Conservation (phyloP, 2,888 invertebrate genomes). For the Dolomedes plantarius region DNA sequence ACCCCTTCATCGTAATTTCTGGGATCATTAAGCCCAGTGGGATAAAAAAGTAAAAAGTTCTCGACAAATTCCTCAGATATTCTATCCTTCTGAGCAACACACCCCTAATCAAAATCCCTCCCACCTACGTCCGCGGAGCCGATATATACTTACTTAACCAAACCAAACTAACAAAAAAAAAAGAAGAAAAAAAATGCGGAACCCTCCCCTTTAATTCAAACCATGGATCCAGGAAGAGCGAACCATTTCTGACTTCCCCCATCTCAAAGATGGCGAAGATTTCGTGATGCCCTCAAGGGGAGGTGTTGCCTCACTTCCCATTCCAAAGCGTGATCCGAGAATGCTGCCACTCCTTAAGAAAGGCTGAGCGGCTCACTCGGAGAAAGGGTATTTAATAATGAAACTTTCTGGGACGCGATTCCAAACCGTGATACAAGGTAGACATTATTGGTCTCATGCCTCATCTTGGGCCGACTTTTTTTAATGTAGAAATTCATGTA, state of each 20-base stretch:
- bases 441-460: conserved; percentile 15
- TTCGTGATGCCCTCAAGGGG: conserved; percentile 1
- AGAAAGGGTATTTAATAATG: conserved; percentile 6
- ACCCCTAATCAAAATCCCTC: conserved; percentile 16
- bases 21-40: background rate
- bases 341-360: background rate
- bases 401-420: background rate
- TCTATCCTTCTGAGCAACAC: background rate
- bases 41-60: background rate
- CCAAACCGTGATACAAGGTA: background rate
- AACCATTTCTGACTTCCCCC: background rate
- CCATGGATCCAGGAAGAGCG: background rate
- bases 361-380: background rate
- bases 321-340: background rate
- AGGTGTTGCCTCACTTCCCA: conserved; percentile 3
- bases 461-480: no score
- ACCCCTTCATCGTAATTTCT: background rate
- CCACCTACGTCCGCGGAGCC: background rate
- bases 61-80: conserved; percentile 16
- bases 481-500: no score
- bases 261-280: conserved; percentile 1
- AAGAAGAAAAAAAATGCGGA: background rate
- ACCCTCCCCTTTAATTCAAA: conserved; percentile 10
- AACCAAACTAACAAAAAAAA: background rate
- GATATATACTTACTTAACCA: background rate